phyloP scores from a whole-genome alignment of 2,113 vertebrate species.

The Isichthys henryi region DNA sequence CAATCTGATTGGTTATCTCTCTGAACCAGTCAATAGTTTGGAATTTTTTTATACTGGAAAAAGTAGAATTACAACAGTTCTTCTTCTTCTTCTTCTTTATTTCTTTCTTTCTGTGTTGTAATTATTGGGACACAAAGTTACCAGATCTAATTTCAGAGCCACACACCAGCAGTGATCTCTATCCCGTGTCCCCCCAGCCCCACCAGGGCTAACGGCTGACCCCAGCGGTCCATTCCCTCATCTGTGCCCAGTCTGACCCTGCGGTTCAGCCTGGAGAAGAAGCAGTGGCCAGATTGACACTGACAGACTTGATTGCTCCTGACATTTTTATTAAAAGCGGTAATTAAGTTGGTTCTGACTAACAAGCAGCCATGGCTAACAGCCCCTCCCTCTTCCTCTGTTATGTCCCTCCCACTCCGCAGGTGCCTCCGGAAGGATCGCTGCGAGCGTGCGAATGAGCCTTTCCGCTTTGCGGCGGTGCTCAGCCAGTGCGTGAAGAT shows the following conservation, averaged over 20 bases:
- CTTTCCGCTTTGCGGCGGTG: conserved; percentile 75
- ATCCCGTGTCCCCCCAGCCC: background rate
- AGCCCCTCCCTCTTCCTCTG: background rate
- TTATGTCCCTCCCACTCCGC: conserved; percentile 7
- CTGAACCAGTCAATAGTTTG: background rate
- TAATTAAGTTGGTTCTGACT: background rate
- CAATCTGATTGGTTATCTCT: background rate
- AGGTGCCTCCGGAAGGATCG: conserved; percentile 86
- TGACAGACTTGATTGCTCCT: background rate
- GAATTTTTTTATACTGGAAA: background rate
- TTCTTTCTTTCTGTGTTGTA: background rate
- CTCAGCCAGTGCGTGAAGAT: conserved; percentile 80
- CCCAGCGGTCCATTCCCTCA: background rate
- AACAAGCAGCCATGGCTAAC: background rate
- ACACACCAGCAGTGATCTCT: background rate
- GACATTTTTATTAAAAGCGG: background rate
- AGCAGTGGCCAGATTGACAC: background rate
- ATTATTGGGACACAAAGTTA: background rate
- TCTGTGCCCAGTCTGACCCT: background rate
- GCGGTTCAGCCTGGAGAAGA: background rate
- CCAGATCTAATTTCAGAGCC: background rate
- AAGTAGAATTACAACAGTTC: background rate
- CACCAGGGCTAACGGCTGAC: background rate
- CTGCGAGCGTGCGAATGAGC: conserved; percentile 79
- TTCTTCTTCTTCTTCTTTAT: background rate